Evolutionary conservation across 2,113 vertebrate genomes (phyloP), one percentile per base, ranked within the genome.

Genomic region (Phyllopteryx taeniolatus): DNA sequence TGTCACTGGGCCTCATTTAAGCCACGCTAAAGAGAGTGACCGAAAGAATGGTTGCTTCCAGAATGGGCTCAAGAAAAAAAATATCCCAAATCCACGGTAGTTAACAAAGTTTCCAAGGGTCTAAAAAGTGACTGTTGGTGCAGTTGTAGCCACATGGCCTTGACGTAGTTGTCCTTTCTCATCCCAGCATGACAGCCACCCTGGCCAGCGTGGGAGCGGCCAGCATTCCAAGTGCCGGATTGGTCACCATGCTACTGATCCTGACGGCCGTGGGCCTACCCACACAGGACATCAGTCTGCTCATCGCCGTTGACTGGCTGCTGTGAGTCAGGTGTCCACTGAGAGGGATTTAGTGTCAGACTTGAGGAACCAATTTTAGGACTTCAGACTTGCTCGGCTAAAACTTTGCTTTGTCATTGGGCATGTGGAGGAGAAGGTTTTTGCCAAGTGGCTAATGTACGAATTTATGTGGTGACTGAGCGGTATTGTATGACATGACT

Each of bases 291-390:
- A 93, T 95, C 86, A 95, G 94, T 70, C 90, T 95, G 59, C 93
- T 95, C 67, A 92, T 95, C 20, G 94, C 94, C 12, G 94, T 95
- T 47, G 94, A 95, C 88, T 95, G 94, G 94, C 89, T 95, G 67
- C 89, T 95, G 94, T 95, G 90, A 95, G 94, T 93, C 76, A 68
- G 71, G 67, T 72, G 84, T 85, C 75, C 76, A 75, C 31, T 54
- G 15, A 60, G 14, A 15, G 54, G 54, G 17, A 22, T 46, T 67
- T 49, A 3, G 10, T 12, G 13, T 19, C 14, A 15, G 47, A 15
- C 47, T 51, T 17, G 47, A 1, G 47, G 7, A 17, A 51, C 49
- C 17, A 8, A 19, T 19, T 17, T 51, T 19, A 51, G 12, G 49
- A 51, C 17, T 51, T 19, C 15, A 6, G 17, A 19, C 49, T 51